Conservation (phyloP, 2,888 invertebrate species). For the Argyresthia goedartella region DNA sequence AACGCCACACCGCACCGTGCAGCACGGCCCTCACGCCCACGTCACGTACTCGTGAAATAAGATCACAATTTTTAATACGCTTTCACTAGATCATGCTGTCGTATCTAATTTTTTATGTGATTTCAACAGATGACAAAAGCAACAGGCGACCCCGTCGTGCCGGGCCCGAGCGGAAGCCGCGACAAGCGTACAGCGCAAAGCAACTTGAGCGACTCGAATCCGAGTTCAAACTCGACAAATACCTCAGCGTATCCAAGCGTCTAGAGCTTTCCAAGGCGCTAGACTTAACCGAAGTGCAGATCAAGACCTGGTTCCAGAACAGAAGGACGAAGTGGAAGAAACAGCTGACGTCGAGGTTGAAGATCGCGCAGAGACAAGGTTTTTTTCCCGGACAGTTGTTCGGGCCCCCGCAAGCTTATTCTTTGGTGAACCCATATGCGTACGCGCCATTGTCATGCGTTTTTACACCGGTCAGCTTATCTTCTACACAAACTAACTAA, state of each 20-base stretch:
- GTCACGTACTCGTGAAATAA: no score
- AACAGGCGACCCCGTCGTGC: conserved; percentile 86
- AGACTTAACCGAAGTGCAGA: conserved; percentile 88
- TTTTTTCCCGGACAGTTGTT: conserved; percentile 80
- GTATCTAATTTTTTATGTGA: conserved; percentile 20
- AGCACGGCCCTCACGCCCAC: no score
- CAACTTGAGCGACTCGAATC: conserved; percentile 92
- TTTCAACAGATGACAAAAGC: conserved; percentile 80
- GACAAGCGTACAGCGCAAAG: conserved; percentile 96
- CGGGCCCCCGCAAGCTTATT: conserved; percentile 71
- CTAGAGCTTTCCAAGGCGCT: conserved; percentile 93
- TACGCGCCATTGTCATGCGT: conserved; percentile 73
- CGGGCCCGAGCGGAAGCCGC: conserved; percentile 92
- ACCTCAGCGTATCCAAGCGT: conserved; percentile 94
- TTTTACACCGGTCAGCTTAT: conserved; percentile 66
- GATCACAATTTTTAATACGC: no score
- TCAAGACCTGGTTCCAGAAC: conserved; percentile 98
- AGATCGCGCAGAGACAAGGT: conserved; percentile 90
- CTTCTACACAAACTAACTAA: conserved; percentile 39
- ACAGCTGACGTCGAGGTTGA: conserved; percentile 89
- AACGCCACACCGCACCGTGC: no score
- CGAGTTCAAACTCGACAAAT: conserved; percentile 96
- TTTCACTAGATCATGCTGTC: no score
- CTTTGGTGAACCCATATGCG: conserved; percentile 74
- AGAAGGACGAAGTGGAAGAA: conserved; percentile 98